Base-by-base conservation (phyloP, 2,113 vertebrate genomes). In the Toxostoma redivivum region DNA sequence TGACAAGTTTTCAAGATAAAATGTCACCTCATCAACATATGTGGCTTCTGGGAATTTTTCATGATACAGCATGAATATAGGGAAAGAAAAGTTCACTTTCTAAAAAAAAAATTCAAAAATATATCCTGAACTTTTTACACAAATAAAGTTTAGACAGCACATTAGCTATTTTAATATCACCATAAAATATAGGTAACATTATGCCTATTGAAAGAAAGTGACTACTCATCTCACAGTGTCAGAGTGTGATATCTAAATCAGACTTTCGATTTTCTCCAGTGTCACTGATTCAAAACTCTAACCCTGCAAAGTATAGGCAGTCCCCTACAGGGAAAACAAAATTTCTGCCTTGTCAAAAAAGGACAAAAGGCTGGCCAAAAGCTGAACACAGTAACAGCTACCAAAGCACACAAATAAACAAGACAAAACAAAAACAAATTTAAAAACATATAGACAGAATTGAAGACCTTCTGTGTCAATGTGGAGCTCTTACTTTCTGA, bases 311-410 rank as follows among this genome's bases (percentile, higher is more conserved):
- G 1, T 61, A 47, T 6, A 90, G 54, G 50, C 15, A 45, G n/a
- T 15, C 31, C 56, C 58, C 54, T 40, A 64, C 89, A 86, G 79
- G 79, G 53, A 95, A 95, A 88, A 80, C 31, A 28, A 6, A 76
- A 91, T 94, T 95, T 97, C 82, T 96, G n/a, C 58, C 54, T 25
- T 35, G 44, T 84, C 64, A 84, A 64, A 80, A 95, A 87, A 89
- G 62, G 94, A 84, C 73, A 92, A 97, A 97, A 40, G 28, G 28
- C 37, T 90, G 47, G 31, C 54, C 17, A 14, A 90, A 95, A 82
- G 7, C 61, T 88, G 74, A 92, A 85, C 47, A 91, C 45, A 60
- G 60, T 24, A 80, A 72, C 57, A 88, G 56, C 73, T 78, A 70
- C 20, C 11, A 56, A 65, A 70, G 53, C 31, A 72, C 14, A 28